Evolutionary conservation across 2,113 vertebrate genomes (phyloP).

Genomic region (Chionomys nivalis): DNA sequence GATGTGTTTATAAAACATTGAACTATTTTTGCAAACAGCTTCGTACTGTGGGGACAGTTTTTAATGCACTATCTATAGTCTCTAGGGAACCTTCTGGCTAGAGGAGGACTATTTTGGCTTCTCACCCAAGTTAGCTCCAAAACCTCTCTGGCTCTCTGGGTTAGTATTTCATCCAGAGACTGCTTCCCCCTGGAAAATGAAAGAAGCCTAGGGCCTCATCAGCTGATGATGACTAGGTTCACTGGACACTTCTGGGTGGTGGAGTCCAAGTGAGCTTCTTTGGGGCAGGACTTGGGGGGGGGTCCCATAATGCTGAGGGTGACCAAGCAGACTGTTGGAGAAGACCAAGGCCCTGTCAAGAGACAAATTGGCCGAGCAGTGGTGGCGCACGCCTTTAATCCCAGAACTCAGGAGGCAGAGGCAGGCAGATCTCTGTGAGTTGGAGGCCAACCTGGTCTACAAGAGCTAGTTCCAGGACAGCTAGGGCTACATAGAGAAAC

Average conservation of each 20-base stretch:
- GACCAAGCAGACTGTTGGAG: not conserved
- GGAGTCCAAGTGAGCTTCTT: not conserved
- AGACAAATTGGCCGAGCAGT: not conserved
- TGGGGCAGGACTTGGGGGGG: not conserved
- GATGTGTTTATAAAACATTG: not conserved
- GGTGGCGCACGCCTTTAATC: too few relatives aligned
- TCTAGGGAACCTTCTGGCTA: not conserved
- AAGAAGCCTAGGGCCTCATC: not conserved
- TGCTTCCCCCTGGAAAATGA: not conserved
- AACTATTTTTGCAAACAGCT: not conserved
- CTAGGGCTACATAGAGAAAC: too few relatives aligned
- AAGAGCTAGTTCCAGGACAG: too few relatives aligned
- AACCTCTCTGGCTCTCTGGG: not conserved
- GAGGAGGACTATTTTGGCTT: not conserved
- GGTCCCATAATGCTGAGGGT: not conserved
- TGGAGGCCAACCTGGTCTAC: too few relatives aligned
- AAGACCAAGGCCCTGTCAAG: not conserved
- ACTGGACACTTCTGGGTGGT: not conserved
- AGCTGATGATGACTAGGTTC: not conserved
- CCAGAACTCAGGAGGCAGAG: too few relatives aligned
- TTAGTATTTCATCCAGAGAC: not conserved
- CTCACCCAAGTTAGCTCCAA: not conserved
- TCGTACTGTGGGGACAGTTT: not conserved
- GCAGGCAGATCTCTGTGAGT: too few relatives aligned
- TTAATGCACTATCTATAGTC: accelerated